Conservation (phyloP, 2,113 vertebrate species). For the Guaruba guarouba region DNA sequence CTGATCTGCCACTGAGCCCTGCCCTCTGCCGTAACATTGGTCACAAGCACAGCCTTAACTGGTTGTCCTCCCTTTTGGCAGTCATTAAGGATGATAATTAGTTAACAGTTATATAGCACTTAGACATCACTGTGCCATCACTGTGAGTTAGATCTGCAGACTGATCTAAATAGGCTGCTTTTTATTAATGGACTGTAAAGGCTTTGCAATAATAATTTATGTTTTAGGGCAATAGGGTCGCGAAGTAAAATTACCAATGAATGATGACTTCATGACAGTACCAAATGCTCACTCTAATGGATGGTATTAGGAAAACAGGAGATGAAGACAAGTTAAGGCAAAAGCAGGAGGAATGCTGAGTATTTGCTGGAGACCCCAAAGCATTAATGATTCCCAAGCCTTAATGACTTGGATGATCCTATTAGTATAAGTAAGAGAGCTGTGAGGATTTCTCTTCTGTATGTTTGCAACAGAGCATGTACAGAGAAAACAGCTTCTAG, state of each 20-base stretch:
- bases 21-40: not conserved
- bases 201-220: not conserved
- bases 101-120: not conserved
- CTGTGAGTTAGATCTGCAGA: not conserved
- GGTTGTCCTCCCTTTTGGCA: not conserved
- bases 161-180: not conserved
- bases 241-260: not conserved
- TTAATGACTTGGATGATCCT: not conserved
- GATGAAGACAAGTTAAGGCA: not conserved
- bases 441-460: not conserved
- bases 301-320: not conserved
- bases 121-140: not conserved
- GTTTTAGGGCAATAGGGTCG: not conserved
- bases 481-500: not conserved
- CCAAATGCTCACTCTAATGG: not conserved
- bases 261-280: not conserved
- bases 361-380: not conserved
- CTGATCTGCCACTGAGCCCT: not conserved
- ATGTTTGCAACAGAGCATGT: not conserved
- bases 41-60: not conserved
- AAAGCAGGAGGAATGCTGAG: not conserved
- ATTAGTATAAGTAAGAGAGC: not conserved
- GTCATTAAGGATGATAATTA: not conserved
- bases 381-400: not conserved
- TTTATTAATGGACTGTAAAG: not conserved